Percentiles rank a stretch among this genome's conserved stretches.
Conservation (phyloP, 2,888 invertebrate species). For the Clunio marinus region DNA sequence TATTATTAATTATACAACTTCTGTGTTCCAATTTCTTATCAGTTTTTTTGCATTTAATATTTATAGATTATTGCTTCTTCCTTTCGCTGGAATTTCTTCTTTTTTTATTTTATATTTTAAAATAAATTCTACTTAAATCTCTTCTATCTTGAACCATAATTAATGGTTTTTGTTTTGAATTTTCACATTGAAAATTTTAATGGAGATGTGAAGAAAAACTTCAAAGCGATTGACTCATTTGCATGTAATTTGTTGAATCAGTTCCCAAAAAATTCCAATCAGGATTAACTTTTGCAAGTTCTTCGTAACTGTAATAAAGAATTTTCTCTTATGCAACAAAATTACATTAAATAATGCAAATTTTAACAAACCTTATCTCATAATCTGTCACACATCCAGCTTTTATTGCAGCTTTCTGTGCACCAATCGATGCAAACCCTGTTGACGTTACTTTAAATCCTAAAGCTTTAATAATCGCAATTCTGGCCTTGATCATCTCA, state of each 20-base stretch:
- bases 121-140: no score
- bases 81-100: no score
- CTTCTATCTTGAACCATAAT: no score
- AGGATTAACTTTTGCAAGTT: constrained; percentile 3
- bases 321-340: no score
- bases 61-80: no score
- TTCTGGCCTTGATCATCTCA: constrained; percentile 35
- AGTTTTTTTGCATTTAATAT: no score
- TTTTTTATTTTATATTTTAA: no score
- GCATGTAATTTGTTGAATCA: not conserved
- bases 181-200: not conserved
- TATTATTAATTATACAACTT: no score
- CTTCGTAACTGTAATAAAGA: constrained; percentile 27
- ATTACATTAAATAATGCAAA: not conserved
- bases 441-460: constrained; percentile 17
- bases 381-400: not conserved
- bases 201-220: not conserved
- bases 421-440: constrained; percentile 27
- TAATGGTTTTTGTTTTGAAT: no score
- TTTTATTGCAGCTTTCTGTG: constrained; percentile 22
- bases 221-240: not conserved
- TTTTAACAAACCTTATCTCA: constrained; percentile 22
- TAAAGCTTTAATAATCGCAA: not conserved
- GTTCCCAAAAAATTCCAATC: constrained; percentile 31
- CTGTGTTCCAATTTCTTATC: no score